Conservation (phyloP, 2,797 vertebrate species). For the Schizopygopsis pylzovi region DNA sequence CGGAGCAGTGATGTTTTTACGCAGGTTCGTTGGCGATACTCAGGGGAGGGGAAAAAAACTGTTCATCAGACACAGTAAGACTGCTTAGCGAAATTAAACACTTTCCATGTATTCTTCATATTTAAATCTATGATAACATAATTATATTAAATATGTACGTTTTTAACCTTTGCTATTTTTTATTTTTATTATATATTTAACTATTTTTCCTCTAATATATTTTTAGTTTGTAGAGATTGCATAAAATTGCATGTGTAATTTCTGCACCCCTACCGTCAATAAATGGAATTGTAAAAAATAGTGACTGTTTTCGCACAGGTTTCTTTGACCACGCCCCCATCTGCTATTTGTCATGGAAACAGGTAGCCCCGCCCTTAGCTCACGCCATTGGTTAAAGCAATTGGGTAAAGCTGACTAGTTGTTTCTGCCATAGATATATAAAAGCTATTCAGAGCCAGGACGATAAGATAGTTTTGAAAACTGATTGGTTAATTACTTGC, state of each 20-base stretch:
- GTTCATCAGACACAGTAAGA: slow-evolving; percentile 7
- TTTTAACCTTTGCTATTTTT: neutral
- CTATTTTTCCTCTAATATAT: neutral
- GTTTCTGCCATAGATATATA: too few species aligned
- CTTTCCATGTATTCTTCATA: neutral
- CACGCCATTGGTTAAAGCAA: neutral
- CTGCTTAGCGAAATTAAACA: neutral
- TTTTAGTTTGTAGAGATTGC: neutral
- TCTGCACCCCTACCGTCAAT: neutral
- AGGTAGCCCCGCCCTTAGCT: neutral
- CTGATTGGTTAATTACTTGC: neutral
- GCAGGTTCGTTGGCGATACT: slow-evolving; percentile 80
- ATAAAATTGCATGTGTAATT: neutral
- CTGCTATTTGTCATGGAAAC: neutral
- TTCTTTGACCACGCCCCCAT: neutral
- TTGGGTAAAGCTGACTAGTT: neutral
- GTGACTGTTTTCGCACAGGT: slow-evolving; percentile 2
- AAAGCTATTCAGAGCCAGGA: too few species aligned
- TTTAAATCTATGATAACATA: neutral
- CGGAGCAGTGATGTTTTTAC: slow-evolving; percentile 67
- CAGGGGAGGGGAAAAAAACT: slow-evolving; percentile 66
- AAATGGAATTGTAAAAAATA: slow-evolving; percentile 1
- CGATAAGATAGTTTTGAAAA: neutral
- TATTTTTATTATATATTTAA: neutral
- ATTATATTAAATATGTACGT: neutral